Percentiles rank a stretch among this genome's conserved stretches.
Evolutionary conservation across 2,888 invertebrate species (phyloP).

Genomic region (Pandemis cinnamomeana): DNA sequence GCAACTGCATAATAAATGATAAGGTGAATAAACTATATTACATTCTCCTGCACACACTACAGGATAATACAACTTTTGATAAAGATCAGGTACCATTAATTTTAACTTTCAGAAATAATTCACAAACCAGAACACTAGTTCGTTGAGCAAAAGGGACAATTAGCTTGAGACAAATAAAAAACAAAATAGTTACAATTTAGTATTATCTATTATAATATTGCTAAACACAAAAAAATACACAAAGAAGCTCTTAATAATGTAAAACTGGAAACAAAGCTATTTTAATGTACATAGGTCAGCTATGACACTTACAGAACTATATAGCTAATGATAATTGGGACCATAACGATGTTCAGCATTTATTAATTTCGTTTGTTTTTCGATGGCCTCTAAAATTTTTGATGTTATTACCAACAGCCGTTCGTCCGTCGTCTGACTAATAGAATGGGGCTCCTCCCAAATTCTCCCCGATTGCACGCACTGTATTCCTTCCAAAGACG

Average conservation of each 20-base stretch:
- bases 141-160: neutral
- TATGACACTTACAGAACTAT: neutral
- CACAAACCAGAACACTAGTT: too few species aligned
- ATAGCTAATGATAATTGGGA: constrained; percentile 4
- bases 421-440: constrained; percentile 56
- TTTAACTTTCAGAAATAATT: too few species aligned
- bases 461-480: constrained; percentile 53
- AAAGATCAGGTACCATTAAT: too few species aligned
- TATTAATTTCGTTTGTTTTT: constrained; percentile 62
- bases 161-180: neutral
- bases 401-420: constrained; percentile 66
- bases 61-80: too few species aligned
- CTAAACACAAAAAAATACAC: neutral
- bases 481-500: constrained; percentile 71
- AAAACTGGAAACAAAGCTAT: neutral
- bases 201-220: neutral
- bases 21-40: too few species aligned
- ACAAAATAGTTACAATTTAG: neutral
- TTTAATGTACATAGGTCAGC: neutral
- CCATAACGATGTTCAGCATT: neutral
- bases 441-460: constrained; percentile 28
- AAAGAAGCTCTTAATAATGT: neutral
- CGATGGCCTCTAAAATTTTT: constrained; percentile 71
- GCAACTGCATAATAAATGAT: too few species aligned
- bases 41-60: too few species aligned